phyloP scores from a whole-genome alignment of 2,888 invertebrate genomes.

The Odontocerum albicorne region DNA sequence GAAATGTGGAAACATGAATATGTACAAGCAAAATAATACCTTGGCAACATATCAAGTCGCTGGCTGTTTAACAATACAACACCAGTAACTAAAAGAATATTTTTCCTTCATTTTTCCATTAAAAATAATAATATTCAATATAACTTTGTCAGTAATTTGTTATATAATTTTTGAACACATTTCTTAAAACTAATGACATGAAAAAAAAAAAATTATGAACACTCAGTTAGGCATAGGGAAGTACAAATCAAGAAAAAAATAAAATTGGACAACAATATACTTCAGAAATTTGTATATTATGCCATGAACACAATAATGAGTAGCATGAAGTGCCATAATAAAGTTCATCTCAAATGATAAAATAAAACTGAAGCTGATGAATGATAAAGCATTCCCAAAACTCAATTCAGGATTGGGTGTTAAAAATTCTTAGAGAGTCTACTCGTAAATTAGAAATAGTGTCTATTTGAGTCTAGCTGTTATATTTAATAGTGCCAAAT shows the following conservation, averaged over 20 bases:
- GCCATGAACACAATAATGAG: constrained; percentile 3
- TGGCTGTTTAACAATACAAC: constrained; percentile 44
- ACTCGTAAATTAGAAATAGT: no score
- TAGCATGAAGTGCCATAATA: constrained; percentile 5
- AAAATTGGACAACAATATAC: no score
- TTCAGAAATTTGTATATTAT: no score
- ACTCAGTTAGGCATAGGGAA: background rate
- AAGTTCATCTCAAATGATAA: background rate
- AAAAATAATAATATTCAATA: no score
- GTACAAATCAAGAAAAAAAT: no score
- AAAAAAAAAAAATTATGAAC: background rate
- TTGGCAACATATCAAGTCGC: constrained; percentile 60
- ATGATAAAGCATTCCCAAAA: constrained; percentile 15
- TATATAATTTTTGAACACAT: no score
- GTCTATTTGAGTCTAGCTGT: no score
- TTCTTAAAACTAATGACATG: no score
- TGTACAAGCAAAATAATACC: constrained; percentile 46
- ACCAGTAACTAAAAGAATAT: constrained; percentile 27
- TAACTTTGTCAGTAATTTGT: no score
- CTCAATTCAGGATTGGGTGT: constrained; percentile 6
- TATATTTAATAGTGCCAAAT: no score
- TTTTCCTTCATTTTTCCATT: no score
- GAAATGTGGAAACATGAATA: background rate
- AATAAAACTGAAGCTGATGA: constrained; percentile 11
- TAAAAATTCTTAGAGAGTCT: no score